A percentile compares a stretch with the other conserved stretches of the same genome.
These are phyloP conservation scores for Aphidius gifuensis DNA, from an alignment of 1,140 invertebrate species.

Conservation along the genomic window DNA sequence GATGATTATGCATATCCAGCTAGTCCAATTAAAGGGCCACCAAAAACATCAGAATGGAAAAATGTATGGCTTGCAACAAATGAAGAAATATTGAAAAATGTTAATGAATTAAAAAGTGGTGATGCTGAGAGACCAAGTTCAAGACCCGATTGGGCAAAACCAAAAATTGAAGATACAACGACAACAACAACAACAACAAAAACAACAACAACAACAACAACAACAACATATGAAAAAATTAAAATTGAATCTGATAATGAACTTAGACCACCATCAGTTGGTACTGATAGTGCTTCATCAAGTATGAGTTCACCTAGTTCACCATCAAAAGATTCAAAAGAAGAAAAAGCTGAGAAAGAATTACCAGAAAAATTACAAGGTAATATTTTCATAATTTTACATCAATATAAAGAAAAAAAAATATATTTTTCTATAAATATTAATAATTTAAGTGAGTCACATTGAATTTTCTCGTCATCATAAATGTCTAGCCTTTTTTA, in stretches of 20 bases:
- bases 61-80: slow-evolving; percentile 51
- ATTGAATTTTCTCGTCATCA: too few relatives aligned
- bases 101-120: slow-evolving; percentile 33
- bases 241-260: slow-evolving; percentile 42
- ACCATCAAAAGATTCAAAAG: slow-evolving; percentile 48
- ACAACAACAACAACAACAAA: slow-evolving; percentile 31
- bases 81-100: slow-evolving; percentile 46
- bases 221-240: slow-evolving; percentile 18
- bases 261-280: slow-evolving; percentile 42
- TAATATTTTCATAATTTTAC: slow-evolving; percentile 33
- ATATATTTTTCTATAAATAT: neutral
- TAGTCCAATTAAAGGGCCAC: slow-evolving; percentile 39
- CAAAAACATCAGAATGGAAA: slow-evolving; percentile 50
- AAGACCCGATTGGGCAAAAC: slow-evolving; percentile 48
- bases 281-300: slow-evolving; percentile 48
- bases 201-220: slow-evolving; percentile 29
- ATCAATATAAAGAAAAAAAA: too few relatives aligned
- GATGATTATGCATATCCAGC: slow-evolving; percentile 41
- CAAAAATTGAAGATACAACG: slow-evolving; percentile 31
- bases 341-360: slow-evolving; percentile 51
- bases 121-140: slow-evolving; percentile 33
- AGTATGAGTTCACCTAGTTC: slow-evolving; percentile 52
- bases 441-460: neutral
- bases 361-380: slow-evolving; percentile 46
- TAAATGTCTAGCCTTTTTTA: too few relatives aligned